Evolutionary conservation across 2,888 invertebrate species (phyloP).

Genomic region (Drosophila yooni): DNA sequence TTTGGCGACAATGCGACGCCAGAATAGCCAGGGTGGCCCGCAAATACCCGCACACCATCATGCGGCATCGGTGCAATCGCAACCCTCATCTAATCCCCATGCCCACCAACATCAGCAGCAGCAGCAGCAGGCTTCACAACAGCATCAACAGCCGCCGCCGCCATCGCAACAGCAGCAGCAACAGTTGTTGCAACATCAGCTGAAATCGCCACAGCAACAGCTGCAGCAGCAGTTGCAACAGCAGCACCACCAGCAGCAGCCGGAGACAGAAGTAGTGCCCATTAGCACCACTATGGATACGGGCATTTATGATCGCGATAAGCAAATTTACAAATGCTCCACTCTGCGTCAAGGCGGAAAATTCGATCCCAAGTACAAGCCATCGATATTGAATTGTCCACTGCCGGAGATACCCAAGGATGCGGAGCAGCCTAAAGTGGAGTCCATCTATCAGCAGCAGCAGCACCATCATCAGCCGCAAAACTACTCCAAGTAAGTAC

Average conservation of each 20-base stretch:
- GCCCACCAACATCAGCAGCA: constrained; percentile 59
- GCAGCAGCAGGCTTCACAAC: constrained; percentile 62
- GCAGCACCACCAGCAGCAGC: constrained; percentile 65
- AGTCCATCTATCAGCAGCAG: constrained; percentile 80
- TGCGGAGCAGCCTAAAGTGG: constrained; percentile 83
- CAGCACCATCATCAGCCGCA: constrained; percentile 56
- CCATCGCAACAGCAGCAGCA: constrained; percentile 85
- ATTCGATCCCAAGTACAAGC: constrained; percentile 85
- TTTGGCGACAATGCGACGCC: constrained; percentile 83
- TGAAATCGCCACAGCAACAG: constrained; percentile 63
- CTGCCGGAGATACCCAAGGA: constrained; percentile 85
- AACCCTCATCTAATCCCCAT: constrained; percentile 67
- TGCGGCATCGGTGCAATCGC: constrained; percentile 54
- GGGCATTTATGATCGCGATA: constrained; percentile 85
- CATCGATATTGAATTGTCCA: constrained; percentile 85
- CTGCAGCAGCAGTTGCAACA: constrained; percentile 58
- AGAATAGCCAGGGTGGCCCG: constrained; percentile 81
- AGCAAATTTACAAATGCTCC: constrained; percentile 85
- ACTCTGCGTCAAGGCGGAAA: constrained; percentile 85
- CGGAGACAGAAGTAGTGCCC: constrained; percentile 65
- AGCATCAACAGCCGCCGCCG: constrained; percentile 43
- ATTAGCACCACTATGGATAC: constrained; percentile 79
- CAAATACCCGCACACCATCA: constrained; percentile 80
- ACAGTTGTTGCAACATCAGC: constrained; percentile 69
- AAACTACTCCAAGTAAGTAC: constrained; percentile 84